A percentile compares a stretch with the other conserved stretches of the same genome.
phyloP scores from a whole-genome alignment of 2,113 vertebrate genomes.

The Lophius piscatorius region DNA sequence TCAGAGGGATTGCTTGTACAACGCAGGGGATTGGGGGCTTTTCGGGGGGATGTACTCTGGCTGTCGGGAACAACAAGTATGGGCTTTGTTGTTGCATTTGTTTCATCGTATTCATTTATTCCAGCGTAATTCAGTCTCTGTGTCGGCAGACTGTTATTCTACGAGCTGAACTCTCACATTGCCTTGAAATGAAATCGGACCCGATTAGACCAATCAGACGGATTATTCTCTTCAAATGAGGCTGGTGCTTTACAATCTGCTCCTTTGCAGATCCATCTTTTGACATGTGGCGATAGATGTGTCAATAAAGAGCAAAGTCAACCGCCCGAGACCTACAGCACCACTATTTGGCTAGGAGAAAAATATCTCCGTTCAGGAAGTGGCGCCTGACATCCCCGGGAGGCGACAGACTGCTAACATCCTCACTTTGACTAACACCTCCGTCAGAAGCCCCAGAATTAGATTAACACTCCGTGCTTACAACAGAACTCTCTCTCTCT shows the following conservation, averaged over 20 bases:
- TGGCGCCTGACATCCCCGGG: constrained; percentile 37
- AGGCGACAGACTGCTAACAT: constrained; percentile 58
- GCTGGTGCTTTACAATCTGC: not conserved
- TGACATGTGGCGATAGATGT: constrained; percentile 16
- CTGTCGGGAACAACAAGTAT: no score
- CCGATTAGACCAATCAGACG: constrained; percentile 9
- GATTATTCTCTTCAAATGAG: constrained; percentile 18
- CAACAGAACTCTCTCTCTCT: constrained; percentile 31
- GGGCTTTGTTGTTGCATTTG: no score
- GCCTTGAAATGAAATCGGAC: no score
- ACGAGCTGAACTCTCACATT: no score
- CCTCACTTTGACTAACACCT: constrained; percentile 58
- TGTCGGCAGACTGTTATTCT: no score
- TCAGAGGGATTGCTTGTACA: no score
- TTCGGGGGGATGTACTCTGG: no score
- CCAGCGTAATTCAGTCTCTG: no score
- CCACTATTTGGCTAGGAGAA: not conserved
- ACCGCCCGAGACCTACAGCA: constrained; percentile 36
- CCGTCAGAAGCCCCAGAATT: constrained; percentile 44
- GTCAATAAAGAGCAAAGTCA: constrained; percentile 44
- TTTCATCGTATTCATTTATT: no score
- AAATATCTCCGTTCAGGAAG: constrained; percentile 10
- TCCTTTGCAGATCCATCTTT: constrained; percentile 15
- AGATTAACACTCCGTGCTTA: constrained; percentile 50
- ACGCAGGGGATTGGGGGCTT: no score